Conservation (phyloP, 2,113 vertebrate species). For the Datnioides undecimradiatus region DNA sequence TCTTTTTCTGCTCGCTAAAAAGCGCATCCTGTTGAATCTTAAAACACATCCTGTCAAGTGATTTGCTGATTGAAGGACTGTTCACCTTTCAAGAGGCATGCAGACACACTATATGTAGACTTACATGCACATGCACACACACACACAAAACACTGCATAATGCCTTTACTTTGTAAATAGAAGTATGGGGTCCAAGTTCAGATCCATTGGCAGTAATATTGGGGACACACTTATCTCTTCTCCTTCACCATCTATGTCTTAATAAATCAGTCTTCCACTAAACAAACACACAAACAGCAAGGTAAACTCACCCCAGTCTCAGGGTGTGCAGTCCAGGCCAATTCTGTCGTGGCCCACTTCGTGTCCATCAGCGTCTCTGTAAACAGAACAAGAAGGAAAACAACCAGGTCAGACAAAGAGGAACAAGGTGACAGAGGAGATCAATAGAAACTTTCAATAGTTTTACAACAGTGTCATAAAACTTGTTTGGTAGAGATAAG, state of each 20-base stretch:
- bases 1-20: constrained; percentile 50
- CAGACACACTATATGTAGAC: neutral
- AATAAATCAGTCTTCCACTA: neutral
- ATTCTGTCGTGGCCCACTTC: constrained; percentile 96
- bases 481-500: constrained; percentile 36
- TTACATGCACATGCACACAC: neutral
- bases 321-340: constrained; percentile 96
- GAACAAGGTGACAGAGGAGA: constrained; percentile 9
- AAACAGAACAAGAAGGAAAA: constrained; percentile 63
- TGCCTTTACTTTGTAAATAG: neutral
- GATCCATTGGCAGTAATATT: neutral
- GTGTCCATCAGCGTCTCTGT: constrained; percentile 98
- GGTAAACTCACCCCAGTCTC: constrained; percentile 92
- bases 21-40: constrained; percentile 48
- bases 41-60: neutral
- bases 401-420: constrained; percentile 57
- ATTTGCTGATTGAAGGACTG: neutral
- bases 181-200: neutral
- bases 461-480: constrained; percentile 72
- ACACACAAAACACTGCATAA: neutral
- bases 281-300: neutral
- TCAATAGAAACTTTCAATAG: constrained; percentile 55
- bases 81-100: neutral
- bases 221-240: neutral
- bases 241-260: neutral